A percentile compares a stretch with the other conserved stretches of the same genome.
phyloP scores from a whole-genome alignment of 1,140 invertebrate species.

The Callitettix versicolor region DNA sequence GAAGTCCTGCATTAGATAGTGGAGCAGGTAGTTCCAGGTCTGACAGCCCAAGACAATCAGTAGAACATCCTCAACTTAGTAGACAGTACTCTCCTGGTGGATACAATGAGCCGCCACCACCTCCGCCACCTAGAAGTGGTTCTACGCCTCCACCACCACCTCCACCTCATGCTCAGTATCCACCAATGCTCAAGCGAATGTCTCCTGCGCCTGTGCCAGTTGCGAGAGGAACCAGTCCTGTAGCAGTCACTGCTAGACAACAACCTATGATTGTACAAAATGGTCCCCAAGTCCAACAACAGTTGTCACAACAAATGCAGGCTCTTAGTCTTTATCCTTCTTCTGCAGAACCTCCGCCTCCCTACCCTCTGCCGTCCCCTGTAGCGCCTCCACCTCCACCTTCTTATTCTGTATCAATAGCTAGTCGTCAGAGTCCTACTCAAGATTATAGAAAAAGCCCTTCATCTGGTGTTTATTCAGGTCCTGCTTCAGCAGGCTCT shows the following conservation, averaged over 20 bases:
- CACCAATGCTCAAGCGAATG: conserved; percentile 75
- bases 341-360: conserved; percentile 48
- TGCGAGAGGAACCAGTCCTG: conserved; percentile 65
- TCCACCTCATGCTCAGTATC: conserved; percentile 47
- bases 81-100: conserved; percentile 56
- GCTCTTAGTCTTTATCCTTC: conserved; percentile 54
- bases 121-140: conserved; percentile 39
- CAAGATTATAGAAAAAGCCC: conserved; percentile 67
- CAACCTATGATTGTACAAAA: conserved; percentile 74
- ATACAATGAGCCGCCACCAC: conserved; percentile 36
- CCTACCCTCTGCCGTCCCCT: conserved; percentile 53
- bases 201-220: conserved; percentile 60
- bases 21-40: conserved; percentile 78
- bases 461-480: conserved; percentile 70
- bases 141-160: conserved; percentile 61
- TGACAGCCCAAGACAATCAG: conserved; percentile 65
- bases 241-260: conserved; percentile 45
- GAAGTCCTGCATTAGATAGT: conserved; percentile 76
- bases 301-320: conserved; percentile 76
- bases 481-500: conserved; percentile 64
- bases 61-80: conserved; percentile 35
- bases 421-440: conserved; percentile 75
- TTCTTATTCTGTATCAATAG: conserved; percentile 70
- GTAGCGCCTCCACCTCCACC: conserved; percentile 54
- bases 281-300: conserved; percentile 70